Conservation (phyloP, 2,888 invertebrate genomes). For the Agrotis segetum region DNA sequence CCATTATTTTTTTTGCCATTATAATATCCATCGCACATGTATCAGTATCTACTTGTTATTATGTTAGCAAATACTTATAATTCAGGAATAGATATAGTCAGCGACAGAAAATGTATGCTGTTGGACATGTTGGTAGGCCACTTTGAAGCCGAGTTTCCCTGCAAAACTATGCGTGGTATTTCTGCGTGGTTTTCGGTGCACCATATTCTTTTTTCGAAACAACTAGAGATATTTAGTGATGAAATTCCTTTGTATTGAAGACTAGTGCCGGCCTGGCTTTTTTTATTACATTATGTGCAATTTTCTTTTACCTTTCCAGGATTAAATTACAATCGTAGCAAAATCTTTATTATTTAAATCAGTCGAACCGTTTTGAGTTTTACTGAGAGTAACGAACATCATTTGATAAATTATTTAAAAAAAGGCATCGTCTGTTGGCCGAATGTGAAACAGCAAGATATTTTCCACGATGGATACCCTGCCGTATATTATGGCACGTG, state of each 20-base stretch:
- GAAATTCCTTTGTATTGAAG: constrained; percentile 33
- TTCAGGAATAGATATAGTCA: background rate
- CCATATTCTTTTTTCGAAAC: constrained; percentile 1
- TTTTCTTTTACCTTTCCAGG: too few relatives aligned
- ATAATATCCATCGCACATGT: background rate
- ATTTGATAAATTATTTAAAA: too few relatives aligned
- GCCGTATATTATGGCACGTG: constrained; percentile 56
- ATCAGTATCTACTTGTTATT: background rate
- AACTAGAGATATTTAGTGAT: constrained; percentile 7
- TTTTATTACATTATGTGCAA: too few relatives aligned
- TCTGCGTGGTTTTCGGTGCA: constrained; percentile 12
- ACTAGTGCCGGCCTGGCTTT: too few relatives aligned
- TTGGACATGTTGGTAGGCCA: background rate
- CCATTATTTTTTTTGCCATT: background rate
- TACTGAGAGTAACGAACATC: too few relatives aligned
- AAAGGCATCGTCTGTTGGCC: background rate
- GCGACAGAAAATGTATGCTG: background rate
- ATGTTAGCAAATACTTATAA: background rate
- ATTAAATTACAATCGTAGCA: too few relatives aligned
- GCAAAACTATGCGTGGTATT: constrained; percentile 16
- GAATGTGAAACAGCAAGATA: constrained; percentile 50
- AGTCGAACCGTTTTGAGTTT: too few relatives aligned
- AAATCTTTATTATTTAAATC: too few relatives aligned
- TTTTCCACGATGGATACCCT: constrained; percentile 55
- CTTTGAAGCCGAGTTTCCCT: background rate